phyloP scores from a whole-genome alignment of 2,888 invertebrate species.

The Apomyelois bistriatella region DNA sequence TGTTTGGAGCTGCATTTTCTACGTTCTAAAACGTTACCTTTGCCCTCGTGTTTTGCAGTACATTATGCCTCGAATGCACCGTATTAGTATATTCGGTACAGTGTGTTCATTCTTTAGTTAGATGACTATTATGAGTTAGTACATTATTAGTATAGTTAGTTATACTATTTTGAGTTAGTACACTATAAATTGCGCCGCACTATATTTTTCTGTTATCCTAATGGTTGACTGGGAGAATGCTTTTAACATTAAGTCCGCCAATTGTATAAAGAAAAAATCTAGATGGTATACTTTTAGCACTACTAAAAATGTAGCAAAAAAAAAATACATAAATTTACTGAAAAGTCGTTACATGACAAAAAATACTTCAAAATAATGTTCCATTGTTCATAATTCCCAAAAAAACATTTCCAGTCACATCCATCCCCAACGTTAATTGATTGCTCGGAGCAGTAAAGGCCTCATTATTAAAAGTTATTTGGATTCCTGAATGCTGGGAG shows the following conservation, averaged over 20 bases:
- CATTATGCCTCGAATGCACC: neutral
- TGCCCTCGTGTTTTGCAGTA: neutral
- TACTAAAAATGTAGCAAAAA: neutral
- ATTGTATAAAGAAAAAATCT: too few species aligned
- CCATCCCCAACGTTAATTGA: conserved; percentile 2
- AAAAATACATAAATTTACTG: neutral
- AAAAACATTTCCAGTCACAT: neutral
- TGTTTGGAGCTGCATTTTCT: neutral
- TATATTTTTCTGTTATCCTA: too few species aligned
- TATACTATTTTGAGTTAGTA: too few species aligned
- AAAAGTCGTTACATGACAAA: conserved; percentile 1
- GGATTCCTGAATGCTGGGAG: conserved; percentile 4
- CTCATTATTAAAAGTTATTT: conserved; percentile 15
- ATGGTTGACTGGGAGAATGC: too few species aligned
- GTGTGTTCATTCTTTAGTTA: too few species aligned
- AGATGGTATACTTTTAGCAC: too few species aligned
- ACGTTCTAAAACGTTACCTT: neutral
- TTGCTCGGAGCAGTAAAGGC: conserved; percentile 8
- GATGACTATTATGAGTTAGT: too few species aligned
- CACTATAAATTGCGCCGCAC: too few species aligned
- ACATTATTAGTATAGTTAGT: too few species aligned
- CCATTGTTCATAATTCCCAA: neutral
- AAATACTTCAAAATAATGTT: neutral
- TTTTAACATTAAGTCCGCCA: too few species aligned
- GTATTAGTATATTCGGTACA: neutral